phyloP scores from a whole-genome alignment of 2,797 vertebrate genomes.

The Bovichtus variegatus region DNA sequence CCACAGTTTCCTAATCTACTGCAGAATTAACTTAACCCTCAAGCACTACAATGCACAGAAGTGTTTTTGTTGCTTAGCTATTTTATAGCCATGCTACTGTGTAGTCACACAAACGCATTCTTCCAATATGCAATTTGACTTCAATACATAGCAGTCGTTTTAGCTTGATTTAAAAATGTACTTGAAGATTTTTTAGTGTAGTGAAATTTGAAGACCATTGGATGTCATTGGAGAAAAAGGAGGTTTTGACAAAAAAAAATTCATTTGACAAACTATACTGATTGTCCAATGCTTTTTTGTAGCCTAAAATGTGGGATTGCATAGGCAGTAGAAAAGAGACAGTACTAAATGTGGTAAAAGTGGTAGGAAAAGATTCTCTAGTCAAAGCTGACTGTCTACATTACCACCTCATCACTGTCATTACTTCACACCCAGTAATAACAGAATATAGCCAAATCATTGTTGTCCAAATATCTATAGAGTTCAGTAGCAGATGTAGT shows the following conservation, averaged over 20 bases:
- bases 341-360: neutral
- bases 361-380: neutral
- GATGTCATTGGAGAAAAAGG: neutral
- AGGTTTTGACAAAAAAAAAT: neutral
- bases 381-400: conserved; percentile 4
- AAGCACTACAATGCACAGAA: neutral
- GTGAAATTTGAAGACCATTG: neutral
- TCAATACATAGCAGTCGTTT: neutral
- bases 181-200: neutral
- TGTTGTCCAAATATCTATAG: conserved; percentile 23
- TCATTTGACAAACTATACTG: neutral
- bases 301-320: neutral
- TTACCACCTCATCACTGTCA: conserved; percentile 7
- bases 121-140: neutral
- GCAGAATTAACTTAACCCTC: neutral
- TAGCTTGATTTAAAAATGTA: neutral
- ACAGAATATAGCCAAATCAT: conserved; percentile 3
- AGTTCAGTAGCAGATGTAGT: conserved; percentile 11
- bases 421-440: conserved; percentile 10
- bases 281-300: neutral
- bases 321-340: neutral
- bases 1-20: neutral
- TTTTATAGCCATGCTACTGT: neutral
- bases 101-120: neutral
- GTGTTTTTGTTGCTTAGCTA: neutral